Conservation (phyloP, 1,140 invertebrate genomes). For the Ylistrum balloti region DNA sequence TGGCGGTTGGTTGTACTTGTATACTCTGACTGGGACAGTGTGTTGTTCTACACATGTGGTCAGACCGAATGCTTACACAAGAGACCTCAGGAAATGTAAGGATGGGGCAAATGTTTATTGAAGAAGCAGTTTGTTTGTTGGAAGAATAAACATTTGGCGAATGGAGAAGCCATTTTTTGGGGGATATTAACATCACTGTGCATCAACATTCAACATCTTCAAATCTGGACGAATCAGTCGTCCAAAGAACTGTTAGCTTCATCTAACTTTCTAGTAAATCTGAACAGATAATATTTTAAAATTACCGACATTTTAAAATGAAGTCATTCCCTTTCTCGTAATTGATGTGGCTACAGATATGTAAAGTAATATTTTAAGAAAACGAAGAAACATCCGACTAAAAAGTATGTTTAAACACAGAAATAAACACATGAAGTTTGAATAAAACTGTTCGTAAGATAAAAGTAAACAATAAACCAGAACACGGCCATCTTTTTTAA, state of each 20-base stretch:
- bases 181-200: background rate
- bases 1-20: background rate
- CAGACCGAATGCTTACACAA: background rate
- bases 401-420: too few relatives aligned
- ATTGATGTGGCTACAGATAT: too few relatives aligned
- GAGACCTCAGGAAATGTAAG: background rate
- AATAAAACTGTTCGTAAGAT: background rate
- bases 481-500: background rate
- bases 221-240: background rate
- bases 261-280: background rate
- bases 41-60: background rate
- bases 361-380: too few relatives aligned
- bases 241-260: background rate
- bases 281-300: background rate
- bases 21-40: background rate
- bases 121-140: slow-evolving; percentile 39
- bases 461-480: background rate
- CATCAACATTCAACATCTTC: slow-evolving; percentile 16
- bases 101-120: slow-evolving; percentile 4
- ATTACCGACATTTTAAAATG: too few relatives aligned
- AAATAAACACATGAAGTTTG: background rate
- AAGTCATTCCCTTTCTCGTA: too few relatives aligned
- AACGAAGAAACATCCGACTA: too few relatives aligned
- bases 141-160: slow-evolving; percentile 10
- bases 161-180: background rate